phyloP scores from a whole-genome alignment of 2,797 vertebrate species.

The Leucoraja ocellata region DNA sequence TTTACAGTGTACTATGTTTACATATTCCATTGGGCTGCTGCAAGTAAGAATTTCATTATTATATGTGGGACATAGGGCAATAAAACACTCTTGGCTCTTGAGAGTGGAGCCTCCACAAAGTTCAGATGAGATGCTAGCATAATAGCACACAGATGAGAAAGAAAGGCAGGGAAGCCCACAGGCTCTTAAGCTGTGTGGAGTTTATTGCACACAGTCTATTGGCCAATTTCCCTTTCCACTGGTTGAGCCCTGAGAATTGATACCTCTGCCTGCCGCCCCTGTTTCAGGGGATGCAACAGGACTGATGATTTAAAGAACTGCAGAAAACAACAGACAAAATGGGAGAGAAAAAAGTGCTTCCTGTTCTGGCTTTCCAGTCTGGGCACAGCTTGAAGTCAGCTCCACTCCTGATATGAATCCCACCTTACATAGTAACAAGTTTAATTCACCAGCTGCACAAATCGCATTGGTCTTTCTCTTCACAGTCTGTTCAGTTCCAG shows the following conservation, averaged over 20 bases:
- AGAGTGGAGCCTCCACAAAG: neutral
- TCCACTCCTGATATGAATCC: slow-evolving; percentile 26
- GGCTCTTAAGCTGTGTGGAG: neutral
- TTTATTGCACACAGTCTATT: neutral
- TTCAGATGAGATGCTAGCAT: neutral
- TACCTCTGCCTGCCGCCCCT: neutral
- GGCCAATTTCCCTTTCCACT: neutral
- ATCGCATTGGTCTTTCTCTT: slow-evolving; percentile 17
- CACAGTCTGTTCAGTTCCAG: slow-evolving; percentile 22
- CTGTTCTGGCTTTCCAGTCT: slow-evolving; percentile 31
- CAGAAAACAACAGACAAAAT: slow-evolving; percentile 29
- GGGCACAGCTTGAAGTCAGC: slow-evolving; percentile 31
- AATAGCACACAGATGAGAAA: neutral
- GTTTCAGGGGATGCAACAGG: neutral
- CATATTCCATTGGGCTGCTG: too few species aligned
- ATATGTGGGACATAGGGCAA: too few species aligned
- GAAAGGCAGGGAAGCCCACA: neutral
- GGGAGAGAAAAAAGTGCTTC: slow-evolving; percentile 5
- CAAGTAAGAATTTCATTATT: too few species aligned
- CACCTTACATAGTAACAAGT: slow-evolving; percentile 23
- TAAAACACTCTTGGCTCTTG: too few species aligned
- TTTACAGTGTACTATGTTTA: too few species aligned
- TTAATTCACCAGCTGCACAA: slow-evolving; percentile 27
- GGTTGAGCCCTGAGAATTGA: neutral
- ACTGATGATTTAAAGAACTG: neutral